These are phyloP conservation scores for Labrus mixtus DNA, from an alignment of 2,113 vertebrate genomes.

Conservation along the genomic window DNA sequence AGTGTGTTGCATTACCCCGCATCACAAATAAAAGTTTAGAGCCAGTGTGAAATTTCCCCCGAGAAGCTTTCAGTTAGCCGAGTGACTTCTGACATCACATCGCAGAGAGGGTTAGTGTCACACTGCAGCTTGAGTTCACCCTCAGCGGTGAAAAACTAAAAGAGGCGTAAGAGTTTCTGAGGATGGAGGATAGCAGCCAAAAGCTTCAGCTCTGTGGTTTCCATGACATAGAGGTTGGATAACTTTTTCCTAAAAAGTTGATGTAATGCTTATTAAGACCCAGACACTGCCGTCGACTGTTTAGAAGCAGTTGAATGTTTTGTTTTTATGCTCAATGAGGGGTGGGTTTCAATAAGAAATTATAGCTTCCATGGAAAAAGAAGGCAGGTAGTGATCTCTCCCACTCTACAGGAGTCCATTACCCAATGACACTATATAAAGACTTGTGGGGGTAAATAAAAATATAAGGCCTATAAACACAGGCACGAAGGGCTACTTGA, in stretches of 20 bases:
- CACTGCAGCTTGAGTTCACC: conserved; percentile 30
- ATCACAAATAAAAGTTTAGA: conserved; percentile 54
- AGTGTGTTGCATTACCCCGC: conserved; percentile 65
- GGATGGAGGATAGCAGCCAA: not conserved
- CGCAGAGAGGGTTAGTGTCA: conserved; percentile 18
- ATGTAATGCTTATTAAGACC: conserved; percentile 19
- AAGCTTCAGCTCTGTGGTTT: conserved; percentile 27
- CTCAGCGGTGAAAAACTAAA: conserved; percentile 34
- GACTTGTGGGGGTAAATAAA: conserved; percentile 54
- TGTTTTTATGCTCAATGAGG: not conserved
- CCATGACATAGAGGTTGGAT: conserved; percentile 47
- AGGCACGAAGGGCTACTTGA: conserved; percentile 67
- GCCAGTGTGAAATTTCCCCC: conserved; percentile 49
- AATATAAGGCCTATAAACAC: conserved; percentile 69
- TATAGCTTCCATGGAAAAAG: conserved; percentile 25
- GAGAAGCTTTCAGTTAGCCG: conserved; percentile 18
- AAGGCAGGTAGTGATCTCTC: conserved; percentile 30
- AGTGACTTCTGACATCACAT: conserved; percentile 25
- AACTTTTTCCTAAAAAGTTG: conserved; percentile 46
- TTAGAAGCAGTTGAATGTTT: not conserved
- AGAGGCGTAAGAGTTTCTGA: not conserved
- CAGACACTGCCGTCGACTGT: not conserved
- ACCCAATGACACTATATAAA: conserved; percentile 58
- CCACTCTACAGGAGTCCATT: conserved; percentile 31
- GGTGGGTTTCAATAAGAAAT: not conserved